These are phyloP conservation scores for Carpatolechia fugitivella DNA, from an alignment of 2,888 invertebrate species.

Conservation along the genomic window DNA sequence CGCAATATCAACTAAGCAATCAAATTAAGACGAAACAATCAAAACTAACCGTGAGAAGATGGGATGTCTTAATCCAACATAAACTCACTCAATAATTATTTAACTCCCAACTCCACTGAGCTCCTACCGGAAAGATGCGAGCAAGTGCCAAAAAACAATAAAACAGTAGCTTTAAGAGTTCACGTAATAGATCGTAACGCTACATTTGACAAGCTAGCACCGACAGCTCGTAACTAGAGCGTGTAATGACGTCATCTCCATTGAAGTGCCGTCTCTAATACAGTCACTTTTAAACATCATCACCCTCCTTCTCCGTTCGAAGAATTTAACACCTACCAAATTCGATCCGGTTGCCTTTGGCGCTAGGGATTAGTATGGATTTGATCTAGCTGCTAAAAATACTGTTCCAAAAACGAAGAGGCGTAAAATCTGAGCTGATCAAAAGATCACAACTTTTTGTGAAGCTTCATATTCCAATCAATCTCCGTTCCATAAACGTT, in stretches of 20 bases:
- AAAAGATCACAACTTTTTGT: neutral
- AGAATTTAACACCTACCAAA: constrained; percentile 3
- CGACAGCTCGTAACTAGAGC: constrained; percentile 65
- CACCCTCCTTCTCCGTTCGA: neutral
- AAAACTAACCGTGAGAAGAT: neutral
- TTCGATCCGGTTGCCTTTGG: constrained; percentile 9
- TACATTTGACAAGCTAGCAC: constrained; percentile 44
- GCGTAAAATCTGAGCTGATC: neutral
- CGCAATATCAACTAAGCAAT: too few species aligned
- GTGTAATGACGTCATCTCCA: constrained; percentile 59
- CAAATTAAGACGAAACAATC: neutral
- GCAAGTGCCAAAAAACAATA: constrained; percentile 52
- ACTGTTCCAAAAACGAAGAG: constrained; percentile 1
- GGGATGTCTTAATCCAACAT: neutral
- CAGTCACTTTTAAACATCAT: constrained; percentile 15
- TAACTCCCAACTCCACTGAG: neutral
- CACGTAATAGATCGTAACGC: constrained; percentile 44
- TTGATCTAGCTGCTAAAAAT: constrained; percentile 5
- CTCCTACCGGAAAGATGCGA: constrained; percentile 30
- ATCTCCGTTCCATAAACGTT: constrained; percentile 8
- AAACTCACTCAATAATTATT: neutral
- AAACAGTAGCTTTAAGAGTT: constrained; percentile 34
- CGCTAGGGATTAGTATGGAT: neutral
- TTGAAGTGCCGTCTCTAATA: constrained; percentile 35
- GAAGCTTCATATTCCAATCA: neutral